Percentiles rank a stretch among this genome's conserved stretches.
These are phyloP conservation scores for Schizotus pectinicornis DNA, from an alignment of 2,888 invertebrate genomes.

Conservation along the genomic window DNA sequence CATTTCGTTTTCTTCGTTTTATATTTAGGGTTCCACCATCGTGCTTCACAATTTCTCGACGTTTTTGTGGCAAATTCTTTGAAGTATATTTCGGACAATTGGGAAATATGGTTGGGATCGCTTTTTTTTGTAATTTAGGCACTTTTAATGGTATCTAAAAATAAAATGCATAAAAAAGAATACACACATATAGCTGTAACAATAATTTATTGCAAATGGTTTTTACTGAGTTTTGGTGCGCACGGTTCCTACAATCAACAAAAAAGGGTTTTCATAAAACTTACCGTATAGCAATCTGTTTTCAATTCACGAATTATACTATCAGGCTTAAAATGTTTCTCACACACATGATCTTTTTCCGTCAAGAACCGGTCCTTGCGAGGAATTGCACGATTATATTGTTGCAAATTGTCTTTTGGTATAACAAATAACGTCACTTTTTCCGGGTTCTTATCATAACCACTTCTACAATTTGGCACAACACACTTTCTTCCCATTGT, in stretches of 20 bases:
- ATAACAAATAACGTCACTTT: not conserved
- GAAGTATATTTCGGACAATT: not conserved
- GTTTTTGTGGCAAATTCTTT: not conserved
- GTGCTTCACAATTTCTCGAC: constrained; percentile 1
- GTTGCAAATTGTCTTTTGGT: not conserved
- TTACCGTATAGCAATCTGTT: constrained; percentile 1
- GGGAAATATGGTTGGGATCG: not conserved
- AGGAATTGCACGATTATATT: not conserved
- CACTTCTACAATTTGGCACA: not conserved
- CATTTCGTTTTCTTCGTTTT: too few species aligned
- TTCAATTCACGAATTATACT: not conserved
- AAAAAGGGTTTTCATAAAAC: not conserved
- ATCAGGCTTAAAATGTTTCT: not conserved
- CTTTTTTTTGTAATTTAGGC: not conserved
- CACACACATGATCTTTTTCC: not conserved
- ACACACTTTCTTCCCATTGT: not conserved
- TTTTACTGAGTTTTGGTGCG: too few species aligned
- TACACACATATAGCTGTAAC: too few species aligned
- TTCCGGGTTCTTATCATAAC: not conserved
- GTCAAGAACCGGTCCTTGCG: not conserved
- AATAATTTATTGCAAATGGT: too few species aligned
- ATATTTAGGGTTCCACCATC: not conserved
- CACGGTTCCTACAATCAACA: too few species aligned
- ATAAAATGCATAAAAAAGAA: not conserved
- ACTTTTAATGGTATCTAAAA: not conserved